These are phyloP conservation scores for Guaruba guarouba DNA, from an alignment of 2,113 vertebrate species.

Conservation along the genomic window DNA sequence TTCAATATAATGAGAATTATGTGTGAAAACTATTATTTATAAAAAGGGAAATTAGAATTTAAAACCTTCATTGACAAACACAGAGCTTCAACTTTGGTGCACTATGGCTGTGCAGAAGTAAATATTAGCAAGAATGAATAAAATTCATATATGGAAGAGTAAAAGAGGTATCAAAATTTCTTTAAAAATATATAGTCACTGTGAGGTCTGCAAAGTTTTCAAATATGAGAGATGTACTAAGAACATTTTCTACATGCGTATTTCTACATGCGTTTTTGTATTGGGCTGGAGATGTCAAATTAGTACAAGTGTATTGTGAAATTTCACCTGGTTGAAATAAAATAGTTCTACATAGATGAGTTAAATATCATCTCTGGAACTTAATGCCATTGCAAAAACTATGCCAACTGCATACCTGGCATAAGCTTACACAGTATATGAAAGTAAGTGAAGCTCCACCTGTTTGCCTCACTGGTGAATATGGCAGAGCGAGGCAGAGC, in stretches of 20 bases:
- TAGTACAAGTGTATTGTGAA: not conserved
- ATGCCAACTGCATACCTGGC: not conserved
- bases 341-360: not conserved
- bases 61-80: not conserved
- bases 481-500: not conserved
- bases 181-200: not conserved
- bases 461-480: not conserved
- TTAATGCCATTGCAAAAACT: not conserved
- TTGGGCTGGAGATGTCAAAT: not conserved
- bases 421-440: not conserved
- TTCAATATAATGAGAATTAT: not conserved
- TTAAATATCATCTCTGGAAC: not conserved
- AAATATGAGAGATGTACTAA: not conserved
- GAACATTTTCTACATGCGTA: not conserved
- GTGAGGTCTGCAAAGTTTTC: not conserved
- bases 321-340: not conserved
- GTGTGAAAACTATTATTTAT: not conserved
- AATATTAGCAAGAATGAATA: not conserved
- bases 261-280: not conserved
- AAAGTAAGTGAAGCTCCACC: not conserved
- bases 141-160: not conserved
- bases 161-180: not conserved
- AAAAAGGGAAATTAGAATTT: not conserved
- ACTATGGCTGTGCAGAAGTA: not conserved
- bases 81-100: not conserved